A percentile compares a stretch with the other conserved stretches of the same genome.
Evolutionary conservation across 2,888 invertebrate genomes (phyloP).

Genomic region (Lithosia quadra): DNA sequence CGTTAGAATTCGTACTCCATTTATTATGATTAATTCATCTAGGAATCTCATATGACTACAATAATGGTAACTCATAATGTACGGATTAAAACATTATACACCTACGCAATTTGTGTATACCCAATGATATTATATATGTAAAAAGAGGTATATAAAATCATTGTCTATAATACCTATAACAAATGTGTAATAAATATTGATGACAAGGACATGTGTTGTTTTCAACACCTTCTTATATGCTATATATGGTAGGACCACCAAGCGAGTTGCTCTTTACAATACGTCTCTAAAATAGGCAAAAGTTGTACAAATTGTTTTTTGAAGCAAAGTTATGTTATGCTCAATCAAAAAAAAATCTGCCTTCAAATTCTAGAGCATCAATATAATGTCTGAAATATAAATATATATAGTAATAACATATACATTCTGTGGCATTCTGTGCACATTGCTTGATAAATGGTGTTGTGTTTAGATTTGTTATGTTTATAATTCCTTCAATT

Average conservation of each 20-base stretch:
- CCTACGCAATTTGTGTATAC: conserved; percentile 34
- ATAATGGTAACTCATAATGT: conserved; percentile 32
- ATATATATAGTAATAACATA: too few relatives aligned
- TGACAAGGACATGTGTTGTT: conserved; percentile 42
- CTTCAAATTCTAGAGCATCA: not conserved
- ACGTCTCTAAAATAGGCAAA: conserved; percentile 12
- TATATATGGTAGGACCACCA: conserved; percentile 12
- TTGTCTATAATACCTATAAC: too few relatives aligned
- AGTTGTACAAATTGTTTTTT: not conserved
- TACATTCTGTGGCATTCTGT: too few relatives aligned
- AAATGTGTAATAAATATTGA: conserved; percentile 45
- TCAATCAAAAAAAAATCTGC: not conserved
- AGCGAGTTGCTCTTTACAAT: conserved; percentile 28
- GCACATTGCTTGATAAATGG: not conserved
- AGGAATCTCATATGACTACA: conserved; percentile 30
- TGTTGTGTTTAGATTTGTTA: not conserved
- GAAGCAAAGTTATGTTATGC: not conserved
- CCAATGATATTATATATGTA: too few relatives aligned
- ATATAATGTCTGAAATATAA: not conserved
- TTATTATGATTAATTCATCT: conserved; percentile 22
- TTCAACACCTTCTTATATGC: conserved; percentile 37
- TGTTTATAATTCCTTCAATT: not conserved
- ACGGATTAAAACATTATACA: conserved; percentile 26
- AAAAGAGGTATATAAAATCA: too few relatives aligned
- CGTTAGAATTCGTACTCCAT: conserved; percentile 9